These are phyloP conservation scores for Typhlomys cinereus DNA, from an alignment of 2,113 vertebrate species.

Conservation along the genomic window DNA sequence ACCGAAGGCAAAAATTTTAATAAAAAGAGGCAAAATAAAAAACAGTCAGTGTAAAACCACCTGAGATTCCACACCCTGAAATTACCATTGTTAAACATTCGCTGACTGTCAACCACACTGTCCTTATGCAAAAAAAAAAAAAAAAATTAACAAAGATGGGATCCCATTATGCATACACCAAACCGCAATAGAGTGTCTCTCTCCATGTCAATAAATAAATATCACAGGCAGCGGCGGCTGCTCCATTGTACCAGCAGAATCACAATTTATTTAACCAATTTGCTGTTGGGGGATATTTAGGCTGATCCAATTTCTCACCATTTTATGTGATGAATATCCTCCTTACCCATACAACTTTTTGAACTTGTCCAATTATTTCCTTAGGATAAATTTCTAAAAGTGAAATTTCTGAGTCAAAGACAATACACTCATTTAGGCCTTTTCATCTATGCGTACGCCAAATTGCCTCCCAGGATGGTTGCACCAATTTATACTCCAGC, in stretches of 20 bases:
- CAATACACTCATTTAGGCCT: slow-evolving; percentile 65
- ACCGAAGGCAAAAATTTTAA: slow-evolving; percentile 1
- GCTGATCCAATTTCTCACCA: slow-evolving; percentile 75
- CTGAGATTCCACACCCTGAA: slow-evolving; percentile 35
- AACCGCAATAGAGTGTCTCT: neutral
- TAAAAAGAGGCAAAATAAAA: slow-evolving; percentile 17
- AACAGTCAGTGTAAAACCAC: slow-evolving; percentile 31
- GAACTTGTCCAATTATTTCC: slow-evolving; percentile 80
- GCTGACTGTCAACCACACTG: neutral
- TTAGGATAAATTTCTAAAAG: slow-evolving; percentile 75
- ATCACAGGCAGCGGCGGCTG: slow-evolving; percentile 24
- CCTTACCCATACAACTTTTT: slow-evolving; percentile 72
- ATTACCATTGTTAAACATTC: neutral
- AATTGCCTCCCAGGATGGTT: slow-evolving; percentile 43
- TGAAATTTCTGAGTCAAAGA: slow-evolving; percentile 74
- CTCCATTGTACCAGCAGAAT: slow-evolving; percentile 29
- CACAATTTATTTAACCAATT: slow-evolving; percentile 79
- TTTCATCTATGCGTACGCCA: slow-evolving; percentile 37
- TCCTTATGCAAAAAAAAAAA: slow-evolving; percentile 28
- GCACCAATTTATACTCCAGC: slow-evolving; percentile 52
- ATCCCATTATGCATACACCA: slow-evolving; percentile 26
- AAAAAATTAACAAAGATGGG: slow-evolving; percentile 42
- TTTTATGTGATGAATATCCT: slow-evolving; percentile 77
- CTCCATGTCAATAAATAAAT: slow-evolving; percentile 61
- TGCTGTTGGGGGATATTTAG: slow-evolving; percentile 74